Base-by-base conservation (phyloP, 2,888 invertebrate genomes). In the Monochamus alternatus region DNA sequence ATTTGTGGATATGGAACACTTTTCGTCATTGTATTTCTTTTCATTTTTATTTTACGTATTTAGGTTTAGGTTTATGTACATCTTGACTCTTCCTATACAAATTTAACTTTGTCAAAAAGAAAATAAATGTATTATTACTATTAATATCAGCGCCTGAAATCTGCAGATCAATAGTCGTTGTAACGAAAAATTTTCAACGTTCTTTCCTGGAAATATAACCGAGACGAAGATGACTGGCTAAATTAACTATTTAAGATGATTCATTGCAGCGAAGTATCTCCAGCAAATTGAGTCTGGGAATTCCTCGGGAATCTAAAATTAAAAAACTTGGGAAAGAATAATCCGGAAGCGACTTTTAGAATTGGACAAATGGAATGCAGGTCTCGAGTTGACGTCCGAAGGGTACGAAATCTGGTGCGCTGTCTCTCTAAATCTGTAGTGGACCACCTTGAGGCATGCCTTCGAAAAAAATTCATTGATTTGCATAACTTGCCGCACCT, bases 401-500 rank as follows among this genome's bases (percentile, higher is more conserved):
- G 38, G 38, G 38, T 38, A 38, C 38, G 38, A 38, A 38, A 55
- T 55, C 55, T 55, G 14, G 14, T 5, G n/a, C 14, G 14, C 4
- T 55, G n/a, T 55, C 47, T 47, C 9, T 55, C n/a, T 4, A 55
- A 55, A 38, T 55, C 12, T 14, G 30, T 1, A 66, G 32, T 66
- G 52, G 52, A 55, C 66, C 31, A 55, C 66, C 66, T 66, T 66
- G 66, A 66, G 51, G 7, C 47, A 14, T 65, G 12, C 22, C 47
- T 65, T 52, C 52, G 52, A 66, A 51, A 52, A 22, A 52, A 52
- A 52, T 66, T 66, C 52, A 66, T 12, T 66, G 66, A 52, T 55
- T 66, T 31, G n/a, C 66, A 52, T 55, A 31, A 52, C n/a, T 14
- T 55, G 32, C 66, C 66, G 66, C 66, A 66, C 66, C 66, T 66